These are phyloP conservation scores for Drosophila ficusphila DNA, from an alignment of 1,140 invertebrate species.

Conservation along the genomic window DNA sequence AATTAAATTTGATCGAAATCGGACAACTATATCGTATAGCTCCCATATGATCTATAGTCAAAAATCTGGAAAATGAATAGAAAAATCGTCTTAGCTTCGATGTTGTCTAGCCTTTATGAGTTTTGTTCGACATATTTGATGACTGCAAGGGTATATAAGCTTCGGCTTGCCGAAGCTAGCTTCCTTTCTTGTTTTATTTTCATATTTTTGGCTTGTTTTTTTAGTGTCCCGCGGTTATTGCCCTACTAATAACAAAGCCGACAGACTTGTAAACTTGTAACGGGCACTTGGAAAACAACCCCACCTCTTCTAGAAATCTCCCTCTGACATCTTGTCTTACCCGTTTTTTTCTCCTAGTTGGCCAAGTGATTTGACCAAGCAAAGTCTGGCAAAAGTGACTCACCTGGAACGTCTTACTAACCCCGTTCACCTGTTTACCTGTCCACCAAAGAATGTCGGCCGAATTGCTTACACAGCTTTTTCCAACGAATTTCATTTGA, in stretches of 20 bases:
- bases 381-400: slow-evolving; percentile 26
- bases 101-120: too few relatives aligned
- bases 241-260: slow-evolving; percentile 38
- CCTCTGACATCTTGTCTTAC: slow-evolving; percentile 4
- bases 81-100: too few relatives aligned
- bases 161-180: too few relatives aligned
- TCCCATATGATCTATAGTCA: too few relatives aligned
- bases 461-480: slow-evolving; percentile 44
- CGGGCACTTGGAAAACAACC: slow-evolving; percentile 5
- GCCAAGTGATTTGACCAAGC: slow-evolving; percentile 30
- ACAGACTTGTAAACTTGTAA: slow-evolving; percentile 37
- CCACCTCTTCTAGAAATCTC: slow-evolving; percentile 7
- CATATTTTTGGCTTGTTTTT: too few relatives aligned
- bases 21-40: too few relatives aligned
- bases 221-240: slow-evolving; percentile 6
- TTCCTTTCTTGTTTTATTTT: too few relatives aligned
- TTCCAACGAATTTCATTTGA: slow-evolving; percentile 20
- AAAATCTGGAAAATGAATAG: too few relatives aligned
- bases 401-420: slow-evolving; percentile 16
- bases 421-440: slow-evolving; percentile 24
- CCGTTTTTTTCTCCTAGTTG: slow-evolving; percentile 8
- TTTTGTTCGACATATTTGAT: too few relatives aligned
- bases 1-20: too few relatives aligned
- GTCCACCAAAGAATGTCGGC: slow-evolving; percentile 13
- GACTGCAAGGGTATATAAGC: too few relatives aligned